These are phyloP conservation scores for Bombycilla garrulus DNA, from an alignment of 2,113 vertebrate species.

Conservation along the genomic window DNA sequence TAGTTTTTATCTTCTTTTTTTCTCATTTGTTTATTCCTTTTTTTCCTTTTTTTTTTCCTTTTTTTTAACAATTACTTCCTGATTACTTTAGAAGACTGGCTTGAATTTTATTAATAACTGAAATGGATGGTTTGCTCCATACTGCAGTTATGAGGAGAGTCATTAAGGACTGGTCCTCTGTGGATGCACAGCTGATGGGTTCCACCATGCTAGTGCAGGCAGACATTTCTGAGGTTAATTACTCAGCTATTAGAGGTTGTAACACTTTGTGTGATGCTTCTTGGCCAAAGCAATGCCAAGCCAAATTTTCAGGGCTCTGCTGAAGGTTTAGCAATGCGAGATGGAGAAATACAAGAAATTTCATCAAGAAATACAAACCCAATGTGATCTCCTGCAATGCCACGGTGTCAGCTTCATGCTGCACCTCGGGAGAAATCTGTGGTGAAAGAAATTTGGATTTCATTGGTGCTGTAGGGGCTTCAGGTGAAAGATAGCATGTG, in stretches of 20 bases:
- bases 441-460: background rate
- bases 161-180: background rate
- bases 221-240: background rate
- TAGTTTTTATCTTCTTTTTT: background rate
- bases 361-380: background rate
- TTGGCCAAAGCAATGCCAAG: background rate
- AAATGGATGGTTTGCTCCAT: background rate
- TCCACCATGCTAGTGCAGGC: background rate
- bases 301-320: background rate
- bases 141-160: background rate
- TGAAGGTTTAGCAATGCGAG: background rate
- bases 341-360: no score
- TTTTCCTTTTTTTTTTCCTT: no score
- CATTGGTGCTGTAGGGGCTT: background rate
- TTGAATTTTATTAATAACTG: background rate
- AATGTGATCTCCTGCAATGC: background rate
- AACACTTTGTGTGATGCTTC: background rate
- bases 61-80: background rate
- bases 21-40: background rate
- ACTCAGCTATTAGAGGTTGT: background rate
- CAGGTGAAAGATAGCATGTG: fast-evolving
- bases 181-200: background rate
- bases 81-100: background rate
- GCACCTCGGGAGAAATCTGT: background rate
- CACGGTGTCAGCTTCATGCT: background rate